Conservation (phyloP, 2,797 vertebrate species). For the Gallirallus australis region DNA sequence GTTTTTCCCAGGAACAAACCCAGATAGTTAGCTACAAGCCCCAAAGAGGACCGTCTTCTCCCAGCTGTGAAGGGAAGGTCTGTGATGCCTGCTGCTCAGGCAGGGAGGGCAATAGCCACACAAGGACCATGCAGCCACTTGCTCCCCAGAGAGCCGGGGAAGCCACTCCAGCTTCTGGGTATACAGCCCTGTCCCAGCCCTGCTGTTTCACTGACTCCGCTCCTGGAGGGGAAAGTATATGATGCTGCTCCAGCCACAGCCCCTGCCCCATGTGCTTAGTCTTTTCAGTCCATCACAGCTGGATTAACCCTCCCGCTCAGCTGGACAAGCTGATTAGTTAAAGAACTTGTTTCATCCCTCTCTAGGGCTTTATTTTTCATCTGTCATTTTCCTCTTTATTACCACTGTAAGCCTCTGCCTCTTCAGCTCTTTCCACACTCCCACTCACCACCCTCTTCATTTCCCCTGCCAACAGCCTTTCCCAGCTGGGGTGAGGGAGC, state of each 20-base stretch:
- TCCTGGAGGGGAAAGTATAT: background rate
- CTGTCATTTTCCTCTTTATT: constrained; percentile 33
- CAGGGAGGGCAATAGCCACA: too few relatives aligned
- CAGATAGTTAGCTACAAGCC: background rate
- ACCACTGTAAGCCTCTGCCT: background rate
- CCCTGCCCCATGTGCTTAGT: background rate
- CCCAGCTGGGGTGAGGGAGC: background rate
- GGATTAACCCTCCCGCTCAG: constrained; percentile 53
- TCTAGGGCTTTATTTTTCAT: constrained; percentile 55
- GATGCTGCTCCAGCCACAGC: background rate
- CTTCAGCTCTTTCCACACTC: background rate
- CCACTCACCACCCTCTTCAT: background rate
- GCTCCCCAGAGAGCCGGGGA: background rate
- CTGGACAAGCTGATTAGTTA: constrained; percentile 64
- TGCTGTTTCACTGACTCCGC: background rate
- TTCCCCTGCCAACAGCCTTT: background rate
- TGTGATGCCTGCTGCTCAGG: background rate
- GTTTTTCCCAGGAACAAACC: background rate
- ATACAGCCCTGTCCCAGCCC: background rate
- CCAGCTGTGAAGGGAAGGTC: background rate
- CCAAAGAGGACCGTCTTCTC: background rate
- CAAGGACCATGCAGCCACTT: background rate
- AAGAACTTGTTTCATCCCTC: constrained; percentile 49
- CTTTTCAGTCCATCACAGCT: constrained; percentile 9
- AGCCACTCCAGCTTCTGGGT: background rate